Percentiles rank a stretch among this genome's conserved stretches.
Conservation (phyloP, 2,113 vertebrate genomes). For the Rutilus rutilus region DNA sequence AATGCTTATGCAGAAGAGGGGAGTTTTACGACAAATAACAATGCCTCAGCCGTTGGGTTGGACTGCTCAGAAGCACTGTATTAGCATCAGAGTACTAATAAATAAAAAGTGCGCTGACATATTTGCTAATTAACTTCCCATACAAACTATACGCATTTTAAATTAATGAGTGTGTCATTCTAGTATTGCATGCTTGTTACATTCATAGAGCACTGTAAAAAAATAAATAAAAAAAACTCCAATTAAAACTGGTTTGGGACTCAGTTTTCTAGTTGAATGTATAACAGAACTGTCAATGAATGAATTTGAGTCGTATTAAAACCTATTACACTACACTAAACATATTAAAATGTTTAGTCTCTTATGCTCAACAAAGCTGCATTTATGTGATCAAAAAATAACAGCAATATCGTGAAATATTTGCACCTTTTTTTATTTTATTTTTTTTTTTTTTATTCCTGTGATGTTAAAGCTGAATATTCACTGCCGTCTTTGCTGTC, state of each 20-base stretch:
- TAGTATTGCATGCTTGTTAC: not conserved
- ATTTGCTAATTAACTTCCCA: not conserved
- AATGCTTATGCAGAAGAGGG: not conserved
- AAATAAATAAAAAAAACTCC: not conserved
- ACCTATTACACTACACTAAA: no score
- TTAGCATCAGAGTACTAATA: not conserved
- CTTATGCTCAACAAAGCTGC: not conserved
- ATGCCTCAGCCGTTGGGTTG: not conserved
- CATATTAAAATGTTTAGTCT: not conserved
- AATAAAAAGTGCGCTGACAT: not conserved
- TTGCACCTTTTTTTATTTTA: not conserved
- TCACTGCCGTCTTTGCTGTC: not conserved
- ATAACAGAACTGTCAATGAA: not conserved
- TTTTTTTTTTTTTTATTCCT: not conserved
- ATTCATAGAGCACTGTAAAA: not conserved
- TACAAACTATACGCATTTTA: not conserved
- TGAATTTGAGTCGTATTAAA: not conserved
- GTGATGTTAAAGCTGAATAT: not conserved
- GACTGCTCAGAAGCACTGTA: not conserved
- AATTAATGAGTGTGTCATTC: not conserved
- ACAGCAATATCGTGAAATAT: not conserved
- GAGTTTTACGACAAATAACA: not conserved
- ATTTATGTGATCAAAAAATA: not conserved
- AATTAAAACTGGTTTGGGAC: not conserved
- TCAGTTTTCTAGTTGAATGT: not conserved